phyloP scores from a whole-genome alignment of 2,888 invertebrate species.

The Drosophila seclusa region DNA sequence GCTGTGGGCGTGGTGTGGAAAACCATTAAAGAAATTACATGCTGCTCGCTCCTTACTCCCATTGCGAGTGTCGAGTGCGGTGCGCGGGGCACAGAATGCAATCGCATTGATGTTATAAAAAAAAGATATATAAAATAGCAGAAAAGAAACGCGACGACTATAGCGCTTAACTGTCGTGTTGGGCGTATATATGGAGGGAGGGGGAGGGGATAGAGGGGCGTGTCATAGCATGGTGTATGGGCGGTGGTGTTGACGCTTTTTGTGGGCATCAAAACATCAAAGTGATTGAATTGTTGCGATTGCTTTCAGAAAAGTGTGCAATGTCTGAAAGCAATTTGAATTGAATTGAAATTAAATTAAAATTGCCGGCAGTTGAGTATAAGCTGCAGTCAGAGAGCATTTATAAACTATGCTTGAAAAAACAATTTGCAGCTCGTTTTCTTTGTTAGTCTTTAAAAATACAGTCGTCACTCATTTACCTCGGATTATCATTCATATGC shows the following conservation, averaged over 20 bases:
- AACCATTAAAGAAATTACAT: constrained; percentile 84
- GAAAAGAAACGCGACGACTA: constrained; percentile 50
- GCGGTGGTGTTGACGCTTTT: constrained; percentile 53
- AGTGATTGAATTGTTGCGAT: constrained; percentile 82
- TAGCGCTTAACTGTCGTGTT: constrained; percentile 71
- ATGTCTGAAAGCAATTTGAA: constrained; percentile 56
- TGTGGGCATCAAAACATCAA: constrained; percentile 82
- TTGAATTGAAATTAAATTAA: constrained; percentile 78
- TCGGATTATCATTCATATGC: constrained; percentile 7
- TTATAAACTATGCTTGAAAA: constrained; percentile 16
- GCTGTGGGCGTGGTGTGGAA: constrained; percentile 50
- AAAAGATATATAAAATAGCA: constrained; percentile 38
- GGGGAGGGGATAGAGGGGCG: constrained; percentile 11
- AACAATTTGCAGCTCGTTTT: constrained; percentile 3
- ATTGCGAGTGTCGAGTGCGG: constrained; percentile 43
- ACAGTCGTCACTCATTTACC: not conserved
- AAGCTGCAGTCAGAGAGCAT: not conserved
- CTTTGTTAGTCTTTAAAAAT: not conserved
- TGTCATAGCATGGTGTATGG: constrained; percentile 33
- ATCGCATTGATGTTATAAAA: constrained; percentile 73
- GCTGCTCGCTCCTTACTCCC: constrained; percentile 50
- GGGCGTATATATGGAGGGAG: constrained; percentile 17
- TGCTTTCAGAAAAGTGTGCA: constrained; percentile 68
- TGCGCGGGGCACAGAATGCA: constrained; percentile 57
- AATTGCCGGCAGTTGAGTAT: constrained; percentile 50